Evolutionary conservation across 2,888 invertebrate genomes (phyloP).

Genomic region (Pristionchus entomophagus): DNA sequence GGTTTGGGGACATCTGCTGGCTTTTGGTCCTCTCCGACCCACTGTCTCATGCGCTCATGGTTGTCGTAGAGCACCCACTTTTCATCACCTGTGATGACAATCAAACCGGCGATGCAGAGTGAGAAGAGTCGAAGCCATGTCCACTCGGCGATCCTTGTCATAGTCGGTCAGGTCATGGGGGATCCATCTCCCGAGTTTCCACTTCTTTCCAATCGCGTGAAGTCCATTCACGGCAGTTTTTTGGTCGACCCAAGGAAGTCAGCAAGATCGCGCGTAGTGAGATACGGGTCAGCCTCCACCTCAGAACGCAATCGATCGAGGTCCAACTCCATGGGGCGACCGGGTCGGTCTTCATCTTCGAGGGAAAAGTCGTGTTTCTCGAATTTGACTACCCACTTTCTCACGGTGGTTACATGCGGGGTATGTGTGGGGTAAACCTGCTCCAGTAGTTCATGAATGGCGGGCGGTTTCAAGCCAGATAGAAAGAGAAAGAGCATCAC

Average conservation of each 20-base stretch:
- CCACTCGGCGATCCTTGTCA: background rate
- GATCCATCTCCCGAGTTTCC: background rate
- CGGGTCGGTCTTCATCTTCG: background rate
- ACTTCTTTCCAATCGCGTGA: background rate
- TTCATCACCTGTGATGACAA: background rate
- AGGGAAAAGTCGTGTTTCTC: background rate
- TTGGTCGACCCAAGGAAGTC: background rate
- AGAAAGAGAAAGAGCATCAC: background rate
- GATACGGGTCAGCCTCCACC: slow-evolving; percentile 13
- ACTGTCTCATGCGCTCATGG: background rate
- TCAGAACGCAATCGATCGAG: background rate
- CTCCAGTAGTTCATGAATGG: background rate
- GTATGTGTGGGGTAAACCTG: background rate
- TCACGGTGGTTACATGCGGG: background rate
- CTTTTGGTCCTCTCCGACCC: background rate
- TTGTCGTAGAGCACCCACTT: slow-evolving; percentile 2
- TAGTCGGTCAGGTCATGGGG: background rate
- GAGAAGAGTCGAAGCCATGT: background rate
- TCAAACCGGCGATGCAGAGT: background rate
- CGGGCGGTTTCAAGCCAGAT: background rate
- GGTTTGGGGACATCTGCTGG: background rate
- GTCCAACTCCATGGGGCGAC: background rate
- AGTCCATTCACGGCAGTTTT: background rate
- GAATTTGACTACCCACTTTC: background rate
- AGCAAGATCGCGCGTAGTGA: background rate